Percentiles rank a stretch among this genome's conserved stretches.
phyloP scores from a whole-genome alignment of 2,113 vertebrate genomes.

The Mesocricetus auratus region DNA sequence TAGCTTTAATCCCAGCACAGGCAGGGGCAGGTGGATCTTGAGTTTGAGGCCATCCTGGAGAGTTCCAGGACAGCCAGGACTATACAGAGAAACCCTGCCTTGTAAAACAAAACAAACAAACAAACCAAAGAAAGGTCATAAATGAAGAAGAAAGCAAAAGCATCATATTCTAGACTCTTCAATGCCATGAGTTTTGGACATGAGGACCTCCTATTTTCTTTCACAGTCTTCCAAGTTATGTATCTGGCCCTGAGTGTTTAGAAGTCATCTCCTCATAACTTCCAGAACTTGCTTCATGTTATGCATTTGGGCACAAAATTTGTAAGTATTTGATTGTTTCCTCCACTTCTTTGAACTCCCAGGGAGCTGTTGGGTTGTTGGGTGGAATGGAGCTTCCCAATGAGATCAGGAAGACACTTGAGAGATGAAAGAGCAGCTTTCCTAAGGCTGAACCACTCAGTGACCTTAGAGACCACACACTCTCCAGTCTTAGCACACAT shows the following conservation, averaged over 20 bases:
- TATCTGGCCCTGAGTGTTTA: neutral
- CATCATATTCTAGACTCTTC: neutral
- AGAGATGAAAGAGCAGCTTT: neutral
- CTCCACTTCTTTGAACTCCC: neutral
- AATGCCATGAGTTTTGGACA: neutral
- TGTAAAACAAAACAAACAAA: neutral
- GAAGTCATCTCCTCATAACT: neutral
- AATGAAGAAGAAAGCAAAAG: neutral
- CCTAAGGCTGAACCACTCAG: neutral
- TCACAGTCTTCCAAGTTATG: neutral
- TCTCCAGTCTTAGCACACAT: neutral
- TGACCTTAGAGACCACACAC: too few relatives aligned
- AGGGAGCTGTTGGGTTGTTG: neutral
- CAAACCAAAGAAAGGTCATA: neutral
- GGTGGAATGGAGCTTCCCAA: neutral
- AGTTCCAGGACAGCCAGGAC: neutral
- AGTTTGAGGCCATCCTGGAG: neutral
- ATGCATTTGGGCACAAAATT: conserved; percentile 1
- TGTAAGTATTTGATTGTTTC: neutral
- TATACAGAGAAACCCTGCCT: neutral
- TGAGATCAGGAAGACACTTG: neutral
- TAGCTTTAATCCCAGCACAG: neutral
- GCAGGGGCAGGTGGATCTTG: neutral
- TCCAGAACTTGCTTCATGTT: neutral
- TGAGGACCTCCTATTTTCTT: neutral